Conservation (phyloP, 2,797 vertebrate genomes). For the Hozukius guyotensis region DNA sequence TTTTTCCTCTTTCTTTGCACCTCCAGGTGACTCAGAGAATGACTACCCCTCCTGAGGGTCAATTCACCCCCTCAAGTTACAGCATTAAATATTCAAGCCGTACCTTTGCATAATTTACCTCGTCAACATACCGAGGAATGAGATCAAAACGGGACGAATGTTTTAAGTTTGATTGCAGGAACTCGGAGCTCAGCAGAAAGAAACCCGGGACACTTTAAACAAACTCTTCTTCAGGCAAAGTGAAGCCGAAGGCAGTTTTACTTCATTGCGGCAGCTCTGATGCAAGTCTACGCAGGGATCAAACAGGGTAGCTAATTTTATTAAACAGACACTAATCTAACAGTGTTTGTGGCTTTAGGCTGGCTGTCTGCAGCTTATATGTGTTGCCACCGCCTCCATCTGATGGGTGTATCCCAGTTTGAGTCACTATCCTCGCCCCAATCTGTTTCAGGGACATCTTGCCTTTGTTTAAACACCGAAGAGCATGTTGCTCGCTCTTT, state of each 20-base stretch:
- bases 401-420: conserved; percentile 45
- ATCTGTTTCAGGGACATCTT: conserved; percentile 29
- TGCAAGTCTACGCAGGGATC: conserved; percentile 31
- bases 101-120: conserved; percentile 83
- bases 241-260: neutral
- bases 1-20: conserved; percentile 1
- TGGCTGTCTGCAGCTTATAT: conserved; percentile 1
- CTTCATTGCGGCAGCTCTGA: conserved; percentile 7
- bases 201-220: conserved; percentile 23
- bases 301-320: conserved; percentile 25
- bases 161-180: conserved; percentile 30
- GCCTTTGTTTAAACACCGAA: conserved; percentile 50
- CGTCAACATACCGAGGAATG: conserved; percentile 65
- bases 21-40: conserved; percentile 53
- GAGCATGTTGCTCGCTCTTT: conserved; percentile 44
- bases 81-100: conserved; percentile 80
- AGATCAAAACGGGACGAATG: neutral
- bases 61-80: conserved; percentile 77
- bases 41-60: conserved; percentile 60
- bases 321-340: conserved; percentile 40
- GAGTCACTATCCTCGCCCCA: conserved; percentile 1
- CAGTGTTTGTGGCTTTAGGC: conserved; percentile 6
- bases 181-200: conserved; percentile 27
- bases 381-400: neutral
- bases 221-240: conserved; percentile 40